A percentile compares a stretch with the other conserved stretches of the same genome.
phyloP scores from a whole-genome alignment of 2,888 invertebrate genomes.

The Halictus quadricinctus region DNA sequence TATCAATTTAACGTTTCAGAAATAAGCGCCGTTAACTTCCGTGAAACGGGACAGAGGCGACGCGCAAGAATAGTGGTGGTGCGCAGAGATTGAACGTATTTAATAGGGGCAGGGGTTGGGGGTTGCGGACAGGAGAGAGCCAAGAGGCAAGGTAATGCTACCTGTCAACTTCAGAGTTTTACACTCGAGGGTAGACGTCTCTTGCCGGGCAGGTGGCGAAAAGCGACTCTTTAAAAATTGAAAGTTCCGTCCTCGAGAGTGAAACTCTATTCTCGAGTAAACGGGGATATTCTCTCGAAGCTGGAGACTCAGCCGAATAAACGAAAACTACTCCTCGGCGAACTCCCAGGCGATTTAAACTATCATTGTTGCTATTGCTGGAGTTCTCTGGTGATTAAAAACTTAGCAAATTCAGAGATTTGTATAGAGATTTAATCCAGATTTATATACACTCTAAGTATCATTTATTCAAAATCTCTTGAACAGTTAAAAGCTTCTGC shows the following conservation, averaged over 20 bases:
- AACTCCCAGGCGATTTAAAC: not conserved
- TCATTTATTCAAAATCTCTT: no score
- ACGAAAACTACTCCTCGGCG: not conserved
- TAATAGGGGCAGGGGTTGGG: not conserved
- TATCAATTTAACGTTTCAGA: constrained; percentile 2
- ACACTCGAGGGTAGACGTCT: not conserved
- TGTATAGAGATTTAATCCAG: not conserved
- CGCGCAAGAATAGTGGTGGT: constrained; percentile 18
- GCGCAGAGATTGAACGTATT: constrained; percentile 19
- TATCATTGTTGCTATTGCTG: not conserved
- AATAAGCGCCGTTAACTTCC: constrained; percentile 2
- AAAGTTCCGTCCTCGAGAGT: not conserved
- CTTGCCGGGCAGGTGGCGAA: not conserved
- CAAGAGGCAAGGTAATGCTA: not conserved
- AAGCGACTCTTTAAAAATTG: not conserved
- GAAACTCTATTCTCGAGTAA: not conserved
- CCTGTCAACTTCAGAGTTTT: constrained; percentile 10
- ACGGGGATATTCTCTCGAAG: not conserved
- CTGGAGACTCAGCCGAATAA: not conserved
- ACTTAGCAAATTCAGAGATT: not conserved
- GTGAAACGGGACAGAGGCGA: constrained; percentile 14
- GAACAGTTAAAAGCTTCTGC: no score
- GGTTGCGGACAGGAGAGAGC: not conserved
- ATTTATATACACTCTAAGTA: not conserved
- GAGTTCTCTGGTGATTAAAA: no score